Base-by-base conservation (phyloP, 2,797 vertebrate genomes). In the Staurois parvus region DNA sequence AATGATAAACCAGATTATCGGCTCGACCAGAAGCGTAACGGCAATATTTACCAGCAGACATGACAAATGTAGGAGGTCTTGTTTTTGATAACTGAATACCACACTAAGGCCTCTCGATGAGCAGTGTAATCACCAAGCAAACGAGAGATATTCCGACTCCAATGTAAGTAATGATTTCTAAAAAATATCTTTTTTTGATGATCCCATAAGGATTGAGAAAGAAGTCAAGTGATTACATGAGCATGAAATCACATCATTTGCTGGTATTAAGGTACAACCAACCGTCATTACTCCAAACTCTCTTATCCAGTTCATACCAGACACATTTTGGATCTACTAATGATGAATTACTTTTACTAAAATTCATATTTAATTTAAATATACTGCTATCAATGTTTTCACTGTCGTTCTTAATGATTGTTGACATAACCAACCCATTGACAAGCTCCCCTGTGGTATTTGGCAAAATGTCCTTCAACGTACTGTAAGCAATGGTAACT, bases 41-140 rank as follows among this genome's bases (percentile, higher is more conserved):
- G 92, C 91, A 0, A 95, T 94, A 87, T 95, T 95, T 85, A 95
- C 92, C 6, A 95, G 83, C 92, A 94, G 5, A 94, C 89, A 0
- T 95, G 94, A 13, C 93, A 93, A 90, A 94, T 90, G 85, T 90
- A 91, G 17, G 93, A 91, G 10, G 94, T 93, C 12, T 93, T 90
- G 0, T 92, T 93, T 79, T 90, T 90, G 0, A 90, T 94, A n/a
- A 95, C 91, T 0, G 87, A 91, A 1, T 87, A 89, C 95, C 94
- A 95, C 21, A 94, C 94, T 0, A 83, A 34, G 0, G 84, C 40
- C 87, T 95, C 95, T 95, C 95, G 0, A 94, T 81, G 73, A 78
- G 0, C 0, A 95, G 88, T 83, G 93, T 92, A 37, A 94, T 78
- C 15, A 91, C 0, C 87, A 95, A 81, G 85, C 92, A 93, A 19